A percentile compares a stretch with the other conserved stretches of the same genome.
These are phyloP conservation scores for Lycophotia porphyrea DNA, from an alignment of 2,888 invertebrate species.

Conservation along the genomic window DNA sequence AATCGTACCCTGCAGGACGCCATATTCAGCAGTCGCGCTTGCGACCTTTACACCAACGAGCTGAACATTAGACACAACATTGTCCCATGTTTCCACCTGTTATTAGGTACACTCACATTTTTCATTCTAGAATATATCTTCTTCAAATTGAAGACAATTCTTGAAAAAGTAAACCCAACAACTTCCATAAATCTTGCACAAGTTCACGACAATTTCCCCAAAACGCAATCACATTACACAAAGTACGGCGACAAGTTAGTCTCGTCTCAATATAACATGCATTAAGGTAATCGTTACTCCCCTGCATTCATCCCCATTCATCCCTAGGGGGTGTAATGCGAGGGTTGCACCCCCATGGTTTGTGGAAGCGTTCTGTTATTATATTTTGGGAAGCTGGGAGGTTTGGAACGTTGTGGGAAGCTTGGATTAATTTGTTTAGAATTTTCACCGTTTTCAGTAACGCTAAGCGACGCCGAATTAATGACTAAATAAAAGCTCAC, in stretches of 20 bases:
- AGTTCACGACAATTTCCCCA: background rate
- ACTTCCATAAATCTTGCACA: background rate
- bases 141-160: background rate
- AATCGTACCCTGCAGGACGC: background rate
- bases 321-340: constrained; percentile 45
- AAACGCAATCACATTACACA: constrained; percentile 51
- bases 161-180: background rate
- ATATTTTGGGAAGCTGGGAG: constrained; percentile 49
- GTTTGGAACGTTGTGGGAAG: constrained; percentile 16
- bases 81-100: no score
- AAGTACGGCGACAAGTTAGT: constrained; percentile 48
- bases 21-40: background rate
- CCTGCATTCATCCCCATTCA: constrained; percentile 45
- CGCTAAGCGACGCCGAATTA: background rate
- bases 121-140: no score
- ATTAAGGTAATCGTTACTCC: constrained; percentile 76
- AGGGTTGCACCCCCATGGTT: constrained; percentile 57
- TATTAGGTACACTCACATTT: no score
- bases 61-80: no score
- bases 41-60: background rate
- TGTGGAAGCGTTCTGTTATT: constrained; percentile 48
- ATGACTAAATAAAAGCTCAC: background rate
- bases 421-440: constrained; percentile 44
- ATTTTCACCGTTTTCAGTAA: background rate
- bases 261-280: constrained; percentile 73